These are phyloP conservation scores for Incurvaria masculella DNA, from an alignment of 2,888 invertebrate species.

Conservation along the genomic window DNA sequence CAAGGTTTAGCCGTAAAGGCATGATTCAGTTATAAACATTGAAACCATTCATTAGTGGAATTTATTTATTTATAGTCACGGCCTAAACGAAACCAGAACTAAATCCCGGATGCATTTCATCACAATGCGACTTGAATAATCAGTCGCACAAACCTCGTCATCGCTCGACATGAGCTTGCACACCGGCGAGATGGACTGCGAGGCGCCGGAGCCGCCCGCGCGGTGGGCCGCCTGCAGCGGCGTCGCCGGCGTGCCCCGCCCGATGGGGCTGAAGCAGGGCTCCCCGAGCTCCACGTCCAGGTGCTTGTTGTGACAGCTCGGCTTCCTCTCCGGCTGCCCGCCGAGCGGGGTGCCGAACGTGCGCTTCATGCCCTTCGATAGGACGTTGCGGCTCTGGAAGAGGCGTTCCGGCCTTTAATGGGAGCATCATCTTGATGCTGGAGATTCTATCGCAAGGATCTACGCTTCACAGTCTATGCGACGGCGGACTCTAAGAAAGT, in stretches of 20 bases:
- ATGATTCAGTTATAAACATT: no score
- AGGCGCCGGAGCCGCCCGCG: conserved; percentile 29
- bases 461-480: no score
- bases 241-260: conserved; percentile 17
- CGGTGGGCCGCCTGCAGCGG: conserved; percentile 26
- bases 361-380: conserved; percentile 40
- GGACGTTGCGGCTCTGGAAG: conserved; percentile 31
- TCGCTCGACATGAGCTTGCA: conserved; percentile 33
- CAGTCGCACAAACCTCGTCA: conserved; percentile 31
- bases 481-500: no score
- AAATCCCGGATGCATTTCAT: background rate
- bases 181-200: conserved; percentile 39
- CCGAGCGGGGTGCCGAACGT: conserved; percentile 43
- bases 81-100: background rate
- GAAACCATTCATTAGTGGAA: no score
- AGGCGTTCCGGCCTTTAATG: no score
- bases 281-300: conserved; percentile 42
- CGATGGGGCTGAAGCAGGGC: conserved; percentile 39
- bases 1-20: no score
- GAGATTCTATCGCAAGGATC: no score
- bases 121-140: background rate
- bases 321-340: conserved; percentile 23
- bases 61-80: background rate
- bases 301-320: conserved; percentile 38
- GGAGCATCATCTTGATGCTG: no score